A percentile compares a stretch with the other conserved stretches of the same genome.
phyloP scores from a whole-genome alignment of 2,113 vertebrate genomes.

The Aphyosemion australe region DNA sequence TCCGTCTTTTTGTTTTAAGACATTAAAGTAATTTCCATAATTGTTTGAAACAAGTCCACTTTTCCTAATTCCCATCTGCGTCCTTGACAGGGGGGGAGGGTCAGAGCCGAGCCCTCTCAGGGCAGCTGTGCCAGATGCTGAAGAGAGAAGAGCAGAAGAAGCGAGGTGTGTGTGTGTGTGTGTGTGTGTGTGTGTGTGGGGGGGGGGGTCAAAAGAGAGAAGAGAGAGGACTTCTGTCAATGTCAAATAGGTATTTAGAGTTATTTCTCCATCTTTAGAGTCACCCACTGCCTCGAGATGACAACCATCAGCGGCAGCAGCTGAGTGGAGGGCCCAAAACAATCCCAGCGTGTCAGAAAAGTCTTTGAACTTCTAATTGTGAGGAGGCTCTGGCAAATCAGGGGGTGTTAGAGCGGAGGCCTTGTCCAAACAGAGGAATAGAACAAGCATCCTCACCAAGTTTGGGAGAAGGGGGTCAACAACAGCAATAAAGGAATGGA shows the following conservation, averaged over 20 bases:
- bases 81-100: constrained; percentile 84
- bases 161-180: constrained; percentile 22
- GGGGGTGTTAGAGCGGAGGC: too few species aligned
- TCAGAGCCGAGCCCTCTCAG: constrained; percentile 72
- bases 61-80: constrained; percentile 90
- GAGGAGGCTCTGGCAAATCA: background rate
- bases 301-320: constrained; percentile 43
- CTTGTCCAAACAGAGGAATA: too few species aligned
- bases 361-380: constrained; percentile 68
- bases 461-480: too few species aligned
- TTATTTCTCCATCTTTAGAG: constrained; percentile 60
- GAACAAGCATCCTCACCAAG: too few species aligned
- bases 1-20: constrained; percentile 84
- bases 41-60: constrained; percentile 89
- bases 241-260: constrained; percentile 7
- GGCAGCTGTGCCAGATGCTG: constrained; percentile 80
- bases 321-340: constrained; percentile 25
- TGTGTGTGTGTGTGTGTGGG: too few species aligned
- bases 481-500: too few species aligned
- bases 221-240: constrained; percentile 56
- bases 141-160: constrained; percentile 67
- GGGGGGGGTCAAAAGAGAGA: constrained; percentile 23
- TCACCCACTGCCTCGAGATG: constrained; percentile 28
- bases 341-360: constrained; percentile 52
- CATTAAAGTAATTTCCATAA: constrained; percentile 93